Evolutionary conservation across 2,113 vertebrate genomes (phyloP).

Genomic region (Verasper variegatus): DNA sequence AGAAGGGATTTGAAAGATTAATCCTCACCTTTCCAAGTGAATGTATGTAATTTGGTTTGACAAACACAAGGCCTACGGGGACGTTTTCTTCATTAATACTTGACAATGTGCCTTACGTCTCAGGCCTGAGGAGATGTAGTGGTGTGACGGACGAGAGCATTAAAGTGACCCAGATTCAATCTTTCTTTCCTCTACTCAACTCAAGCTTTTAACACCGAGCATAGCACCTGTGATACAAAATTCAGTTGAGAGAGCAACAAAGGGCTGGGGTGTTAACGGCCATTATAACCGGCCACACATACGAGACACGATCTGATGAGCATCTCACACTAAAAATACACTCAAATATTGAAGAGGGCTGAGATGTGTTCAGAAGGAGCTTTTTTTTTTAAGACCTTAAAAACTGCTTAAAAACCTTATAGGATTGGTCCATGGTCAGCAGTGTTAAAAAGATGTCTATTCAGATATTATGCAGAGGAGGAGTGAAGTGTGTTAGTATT

Average conservation of each 20-base stretch:
- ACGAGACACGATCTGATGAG: slow-evolving; percentile 49
- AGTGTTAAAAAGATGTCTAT: not conserved
- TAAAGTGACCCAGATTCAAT: slow-evolving; percentile 85
- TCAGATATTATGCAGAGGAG: not conserved
- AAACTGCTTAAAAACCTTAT: not conserved
- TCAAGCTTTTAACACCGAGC: slow-evolving; percentile 77
- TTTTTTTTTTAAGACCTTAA: slow-evolving; percentile 19
- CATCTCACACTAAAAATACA: slow-evolving; percentile 29
- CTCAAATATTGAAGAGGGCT: slow-evolving; percentile 61
- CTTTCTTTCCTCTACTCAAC: slow-evolving; percentile 62
- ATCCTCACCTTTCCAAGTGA: slow-evolving; percentile 79
- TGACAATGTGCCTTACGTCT: slow-evolving; percentile 79
- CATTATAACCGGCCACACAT: slow-evolving; percentile 49
- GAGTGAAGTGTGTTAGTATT: not conserved
- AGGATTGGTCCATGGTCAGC: not conserved
- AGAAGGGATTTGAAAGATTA: slow-evolving; percentile 81
- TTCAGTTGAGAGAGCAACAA: slow-evolving; percentile 68
- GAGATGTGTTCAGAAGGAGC: slow-evolving; percentile 1
- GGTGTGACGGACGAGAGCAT: slow-evolving; percentile 72
- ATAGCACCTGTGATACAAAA: slow-evolving; percentile 76
- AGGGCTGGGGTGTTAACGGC: slow-evolving; percentile 56
- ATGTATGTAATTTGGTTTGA: slow-evolving; percentile 84
- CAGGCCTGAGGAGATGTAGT: slow-evolving; percentile 71
- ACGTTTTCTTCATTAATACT: slow-evolving; percentile 85
- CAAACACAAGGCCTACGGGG: slow-evolving; percentile 79